These are phyloP conservation scores for Sarcophaga variegata DNA, from an alignment of 2,888 invertebrate genomes.

Conservation along the genomic window DNA sequence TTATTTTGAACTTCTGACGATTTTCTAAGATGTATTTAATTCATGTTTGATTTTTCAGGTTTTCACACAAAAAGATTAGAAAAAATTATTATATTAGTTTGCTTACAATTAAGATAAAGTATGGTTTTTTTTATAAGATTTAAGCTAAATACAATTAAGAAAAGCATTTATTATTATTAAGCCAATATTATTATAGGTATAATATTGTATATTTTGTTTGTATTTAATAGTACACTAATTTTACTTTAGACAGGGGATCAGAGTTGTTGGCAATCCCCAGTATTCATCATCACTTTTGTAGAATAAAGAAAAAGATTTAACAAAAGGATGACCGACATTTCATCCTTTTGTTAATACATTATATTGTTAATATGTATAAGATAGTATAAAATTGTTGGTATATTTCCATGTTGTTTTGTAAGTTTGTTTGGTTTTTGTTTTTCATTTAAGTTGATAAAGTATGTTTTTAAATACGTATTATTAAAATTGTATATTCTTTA, in stretches of 20 bases:
- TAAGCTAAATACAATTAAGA: constrained; percentile 67
- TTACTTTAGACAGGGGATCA: constrained; percentile 27
- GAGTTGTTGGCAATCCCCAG: constrained; percentile 17
- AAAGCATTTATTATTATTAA: constrained; percentile 59
- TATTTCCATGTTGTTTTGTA: constrained; percentile 48
- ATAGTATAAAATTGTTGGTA: constrained; percentile 56
- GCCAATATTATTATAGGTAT: constrained; percentile 52
- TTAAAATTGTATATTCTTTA: constrained; percentile 40
- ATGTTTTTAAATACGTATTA: constrained; percentile 31
- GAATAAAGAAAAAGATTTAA: constrained; percentile 23
- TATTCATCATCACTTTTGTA: constrained; percentile 51
- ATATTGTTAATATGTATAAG: constrained; percentile 37
- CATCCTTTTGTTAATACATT: constrained; percentile 39
- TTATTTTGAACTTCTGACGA: constrained; percentile 65
- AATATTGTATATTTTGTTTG: constrained; percentile 19
- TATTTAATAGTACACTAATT: constrained; percentile 50
- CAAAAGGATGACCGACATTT: constrained; percentile 55
- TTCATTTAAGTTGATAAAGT: constrained; percentile 32
- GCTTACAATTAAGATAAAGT: constrained; percentile 61
- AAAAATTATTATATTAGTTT: constrained; percentile 45
- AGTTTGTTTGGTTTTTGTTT: constrained; percentile 33
- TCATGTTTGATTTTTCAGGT: constrained; percentile 55
- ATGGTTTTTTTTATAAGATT: constrained; percentile 47
- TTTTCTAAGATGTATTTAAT: constrained; percentile 61
- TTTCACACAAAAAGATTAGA: constrained; percentile 53